phyloP scores from a whole-genome alignment of 2,797 vertebrate genomes.

The Ibycter americanus region DNA sequence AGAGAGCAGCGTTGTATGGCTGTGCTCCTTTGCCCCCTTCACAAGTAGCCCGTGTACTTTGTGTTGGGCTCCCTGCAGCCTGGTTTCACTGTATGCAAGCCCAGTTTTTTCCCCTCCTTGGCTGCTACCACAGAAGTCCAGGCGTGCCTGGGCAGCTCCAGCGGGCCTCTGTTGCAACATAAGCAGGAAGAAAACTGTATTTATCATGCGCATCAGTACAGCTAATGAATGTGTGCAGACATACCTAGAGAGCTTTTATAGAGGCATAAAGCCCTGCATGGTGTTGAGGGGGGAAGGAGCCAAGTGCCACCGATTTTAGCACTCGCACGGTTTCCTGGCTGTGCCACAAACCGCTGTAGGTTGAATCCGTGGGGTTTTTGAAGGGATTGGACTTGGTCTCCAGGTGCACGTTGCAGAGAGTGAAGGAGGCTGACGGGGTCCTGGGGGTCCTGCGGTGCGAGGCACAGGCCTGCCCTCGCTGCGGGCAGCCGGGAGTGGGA shows the following conservation, averaged over 20 bases:
- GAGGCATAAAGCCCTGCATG: neutral
- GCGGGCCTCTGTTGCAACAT: neutral
- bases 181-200: neutral
- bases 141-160: conserved; percentile 30
- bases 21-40: neutral
- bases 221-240: neutral
- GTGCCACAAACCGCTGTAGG: neutral
- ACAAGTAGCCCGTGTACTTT: fast-evolving
- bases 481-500: fast-evolving
- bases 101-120: neutral
- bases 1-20: neutral
- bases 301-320: neutral
- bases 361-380: neutral
- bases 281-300: neutral
- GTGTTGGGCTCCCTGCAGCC: neutral
- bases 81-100: neutral
- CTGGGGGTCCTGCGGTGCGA: neutral
- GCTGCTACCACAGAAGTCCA: neutral
- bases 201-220: neutral
- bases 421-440: fast-evolving
- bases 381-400: neutral
- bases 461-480: neutral
- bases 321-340: neutral
- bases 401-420: fast-evolving
- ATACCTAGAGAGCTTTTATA: neutral